Percentiles rank a stretch among this genome's conserved stretches.
These are phyloP conservation scores for Chloropsis hardwickii DNA, from an alignment of 2,113 vertebrate species.

Conservation along the genomic window DNA sequence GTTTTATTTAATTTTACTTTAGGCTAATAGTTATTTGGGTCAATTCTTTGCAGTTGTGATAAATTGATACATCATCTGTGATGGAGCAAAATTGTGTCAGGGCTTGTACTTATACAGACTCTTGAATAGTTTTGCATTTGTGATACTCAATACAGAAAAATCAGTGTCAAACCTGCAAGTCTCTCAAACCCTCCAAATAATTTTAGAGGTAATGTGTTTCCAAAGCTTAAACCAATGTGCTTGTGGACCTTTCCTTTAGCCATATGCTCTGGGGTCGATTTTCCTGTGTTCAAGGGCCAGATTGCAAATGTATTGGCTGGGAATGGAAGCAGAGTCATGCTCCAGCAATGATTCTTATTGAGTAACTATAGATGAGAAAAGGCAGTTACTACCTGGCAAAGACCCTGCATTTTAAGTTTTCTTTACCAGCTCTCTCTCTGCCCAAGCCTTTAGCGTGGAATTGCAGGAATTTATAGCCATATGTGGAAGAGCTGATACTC, in stretches of 20 bases:
- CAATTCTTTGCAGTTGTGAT: conserved; percentile 1
- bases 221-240: background rate
- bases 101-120: background rate
- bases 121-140: background rate
- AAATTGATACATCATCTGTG: background rate
- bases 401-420: background rate
- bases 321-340: background rate
- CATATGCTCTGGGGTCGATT: background rate
- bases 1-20: conserved; percentile 39
- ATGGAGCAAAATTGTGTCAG: background rate
- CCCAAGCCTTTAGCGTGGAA: background rate
- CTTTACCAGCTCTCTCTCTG: background rate
- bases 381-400: conserved; percentile 23
- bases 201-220: background rate
- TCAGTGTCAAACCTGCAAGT: background rate
- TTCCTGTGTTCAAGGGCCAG: background rate
- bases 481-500: background rate
- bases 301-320: conserved; percentile 25
- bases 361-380: conserved; percentile 7
- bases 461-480: background rate
- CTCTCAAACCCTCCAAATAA: background rate
- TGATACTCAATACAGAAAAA: background rate
- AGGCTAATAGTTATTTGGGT: background rate
- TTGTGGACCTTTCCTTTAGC: background rate
- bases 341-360: conserved; percentile 42